Percentiles rank a stretch among this genome's conserved stretches.
Evolutionary conservation across 1,140 invertebrate species (phyloP).

Genomic region (Pseudoatta argentina): DNA sequence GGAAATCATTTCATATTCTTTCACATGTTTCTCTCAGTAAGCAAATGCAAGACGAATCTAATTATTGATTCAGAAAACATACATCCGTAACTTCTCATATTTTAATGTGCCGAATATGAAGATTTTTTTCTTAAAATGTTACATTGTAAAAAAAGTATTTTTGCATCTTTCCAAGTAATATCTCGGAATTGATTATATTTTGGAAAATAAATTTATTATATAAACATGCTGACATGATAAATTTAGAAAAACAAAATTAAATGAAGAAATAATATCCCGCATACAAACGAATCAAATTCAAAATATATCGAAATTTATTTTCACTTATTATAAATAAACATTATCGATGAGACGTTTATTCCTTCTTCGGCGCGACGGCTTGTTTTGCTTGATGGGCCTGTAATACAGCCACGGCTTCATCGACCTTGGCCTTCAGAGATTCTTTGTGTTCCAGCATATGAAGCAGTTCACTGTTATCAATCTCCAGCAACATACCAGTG

Average conservation of each 20-base stretch:
- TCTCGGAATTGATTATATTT: background rate
- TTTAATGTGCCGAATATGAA: constrained; percentile 29
- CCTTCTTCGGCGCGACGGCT: constrained; percentile 90
- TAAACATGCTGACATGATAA: constrained; percentile 8
- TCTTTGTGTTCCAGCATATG: constrained; percentile 99
- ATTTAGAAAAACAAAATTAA: constrained; percentile 63
- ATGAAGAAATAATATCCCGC: constrained; percentile 33
- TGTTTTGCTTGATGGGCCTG: constrained; percentile 98
- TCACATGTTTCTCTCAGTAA: constrained; percentile 42
- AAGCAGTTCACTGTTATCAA: constrained; percentile 99
- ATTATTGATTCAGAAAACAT: background rate
- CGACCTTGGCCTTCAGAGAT: constrained; percentile 98
- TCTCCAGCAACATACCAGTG: constrained; percentile 99
- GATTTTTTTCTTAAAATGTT: constrained; percentile 1
- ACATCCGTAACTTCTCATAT: background rate
- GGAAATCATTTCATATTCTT: constrained; percentile 66
- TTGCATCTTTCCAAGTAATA: background rate
- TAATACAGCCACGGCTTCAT: constrained; percentile 98
- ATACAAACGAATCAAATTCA: constrained; percentile 19
- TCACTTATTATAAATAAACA: constrained; percentile 26
- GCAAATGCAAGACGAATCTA: background rate
- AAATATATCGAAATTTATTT: constrained; percentile 51
- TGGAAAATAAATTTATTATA: background rate
- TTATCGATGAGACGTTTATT: constrained; percentile 85
- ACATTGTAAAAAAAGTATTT: constrained; percentile 14